Evolutionary conservation across 2,113 vertebrate species (phyloP).

Genomic region (Procavia capensis): DNA sequence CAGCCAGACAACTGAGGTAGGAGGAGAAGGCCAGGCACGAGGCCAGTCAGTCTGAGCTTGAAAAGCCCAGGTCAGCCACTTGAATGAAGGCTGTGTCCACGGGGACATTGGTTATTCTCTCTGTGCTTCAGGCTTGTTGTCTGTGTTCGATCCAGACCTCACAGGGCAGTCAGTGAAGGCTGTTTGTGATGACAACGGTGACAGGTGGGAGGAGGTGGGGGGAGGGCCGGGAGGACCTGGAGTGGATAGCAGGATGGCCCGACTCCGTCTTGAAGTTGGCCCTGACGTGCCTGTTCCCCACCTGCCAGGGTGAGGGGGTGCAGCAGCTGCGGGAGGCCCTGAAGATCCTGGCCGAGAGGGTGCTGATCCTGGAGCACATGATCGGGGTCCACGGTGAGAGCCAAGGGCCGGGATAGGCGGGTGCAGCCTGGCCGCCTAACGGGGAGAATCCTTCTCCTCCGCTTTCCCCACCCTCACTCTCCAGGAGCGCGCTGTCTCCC

Average conservation of each 20-base stretch:
- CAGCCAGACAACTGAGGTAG: fast-evolving
- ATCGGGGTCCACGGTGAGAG: slow-evolving; percentile 96
- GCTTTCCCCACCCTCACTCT: fast-evolving
- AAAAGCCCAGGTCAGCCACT: neutral
- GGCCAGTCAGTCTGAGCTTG: neutral
- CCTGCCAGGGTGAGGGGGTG: slow-evolving; percentile 91
- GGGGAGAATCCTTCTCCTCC: fast-evolving
- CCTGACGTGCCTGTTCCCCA: neutral
- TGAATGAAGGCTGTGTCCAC: neutral
- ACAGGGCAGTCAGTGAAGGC: neutral
- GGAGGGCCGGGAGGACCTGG: fast-evolving
- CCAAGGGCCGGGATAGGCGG: fast-evolving
- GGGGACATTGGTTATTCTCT: neutral
- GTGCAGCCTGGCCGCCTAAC: fast-evolving
- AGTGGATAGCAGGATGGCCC: fast-evolving
- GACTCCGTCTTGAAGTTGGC: fast-evolving
- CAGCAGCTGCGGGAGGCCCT: slow-evolving; percentile 97
- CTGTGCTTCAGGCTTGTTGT: neutral
- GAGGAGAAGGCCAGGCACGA: neutral
- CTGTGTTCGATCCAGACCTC: too few species aligned
- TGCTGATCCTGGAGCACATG: slow-evolving; percentile 99
- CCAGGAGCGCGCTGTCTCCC: neutral
- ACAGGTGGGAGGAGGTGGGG: neutral
- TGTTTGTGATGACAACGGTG: neutral
- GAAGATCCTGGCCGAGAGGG: slow-evolving; percentile 98